A percentile compares a stretch with the other conserved stretches of the same genome.
Evolutionary conservation across 2,888 invertebrate species (phyloP).

Genomic region (Furcula furcula): DNA sequence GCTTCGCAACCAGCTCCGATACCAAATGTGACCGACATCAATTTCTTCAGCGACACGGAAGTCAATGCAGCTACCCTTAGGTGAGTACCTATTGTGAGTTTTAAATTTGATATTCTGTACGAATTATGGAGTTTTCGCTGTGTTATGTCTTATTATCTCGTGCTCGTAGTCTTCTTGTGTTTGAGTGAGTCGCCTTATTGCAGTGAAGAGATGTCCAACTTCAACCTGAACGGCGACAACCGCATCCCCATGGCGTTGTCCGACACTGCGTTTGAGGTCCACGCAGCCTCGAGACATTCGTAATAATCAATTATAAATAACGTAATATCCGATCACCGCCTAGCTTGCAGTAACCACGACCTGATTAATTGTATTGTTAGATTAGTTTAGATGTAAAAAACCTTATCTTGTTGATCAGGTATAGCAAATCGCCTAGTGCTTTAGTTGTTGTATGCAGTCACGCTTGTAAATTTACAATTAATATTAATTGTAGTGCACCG

Average conservation of each 20-base stretch:
- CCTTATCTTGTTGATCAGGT: conserved; percentile 4
- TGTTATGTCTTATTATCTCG: background rate
- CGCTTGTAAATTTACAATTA: conserved; percentile 19
- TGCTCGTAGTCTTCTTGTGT: conserved; percentile 10
- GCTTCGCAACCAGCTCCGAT: conserved; percentile 55
- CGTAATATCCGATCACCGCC: conserved; percentile 33
- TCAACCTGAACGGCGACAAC: conserved; percentile 75
- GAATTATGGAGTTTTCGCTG: too few relatives aligned
- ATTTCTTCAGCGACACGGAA: conserved; percentile 97
- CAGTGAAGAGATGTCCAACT: conserved; percentile 79
- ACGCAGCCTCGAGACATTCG: conserved; percentile 77
- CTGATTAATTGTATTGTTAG: conserved; percentile 18
- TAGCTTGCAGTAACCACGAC: conserved; percentile 44
- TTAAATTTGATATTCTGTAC: background rate
- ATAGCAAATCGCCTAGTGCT: conserved; percentile 10
- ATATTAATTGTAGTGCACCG: conserved; percentile 14
- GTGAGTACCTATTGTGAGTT: conserved; percentile 50
- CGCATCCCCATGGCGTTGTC: conserved; percentile 78
- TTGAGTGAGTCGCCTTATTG: conserved; percentile 52
- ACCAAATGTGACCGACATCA: conserved; percentile 58
- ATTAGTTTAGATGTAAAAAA: conserved; percentile 7
- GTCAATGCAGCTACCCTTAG: conserved; percentile 84
- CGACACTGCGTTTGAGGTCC: conserved; percentile 78
- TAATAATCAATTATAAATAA: conserved; percentile 54
- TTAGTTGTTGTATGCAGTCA: conserved; percentile 18